phyloP scores from a whole-genome alignment of 2,113 vertebrate species.

The Microtus richardsoni region DNA sequence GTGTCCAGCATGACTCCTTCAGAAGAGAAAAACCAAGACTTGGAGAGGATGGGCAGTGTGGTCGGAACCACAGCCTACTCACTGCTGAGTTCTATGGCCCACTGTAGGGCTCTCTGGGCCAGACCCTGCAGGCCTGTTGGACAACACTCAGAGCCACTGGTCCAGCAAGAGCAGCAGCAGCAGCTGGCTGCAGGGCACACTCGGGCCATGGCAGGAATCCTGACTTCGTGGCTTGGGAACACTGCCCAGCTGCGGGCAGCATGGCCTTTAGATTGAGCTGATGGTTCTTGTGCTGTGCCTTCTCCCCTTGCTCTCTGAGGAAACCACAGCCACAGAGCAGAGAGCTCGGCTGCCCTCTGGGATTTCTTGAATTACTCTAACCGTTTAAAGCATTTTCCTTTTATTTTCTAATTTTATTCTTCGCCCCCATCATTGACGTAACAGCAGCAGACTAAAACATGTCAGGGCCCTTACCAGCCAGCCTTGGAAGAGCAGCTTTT shows the following conservation, averaged over 20 bases:
- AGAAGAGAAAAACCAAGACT: background rate
- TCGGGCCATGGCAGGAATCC: background rate
- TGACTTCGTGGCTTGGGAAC: background rate
- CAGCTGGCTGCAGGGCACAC: background rate
- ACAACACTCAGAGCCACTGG: background rate
- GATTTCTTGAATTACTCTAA: constrained; percentile 67
- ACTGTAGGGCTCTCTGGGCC: background rate
- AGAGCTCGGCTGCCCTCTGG: constrained; percentile 19
- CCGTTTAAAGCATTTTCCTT: constrained; percentile 39
- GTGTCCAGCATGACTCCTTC: background rate
- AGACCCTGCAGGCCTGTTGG: background rate
- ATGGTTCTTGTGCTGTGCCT: background rate
- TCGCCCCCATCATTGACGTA: background rate
- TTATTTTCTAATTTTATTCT: constrained; percentile 53
- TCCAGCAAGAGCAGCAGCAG: background rate
- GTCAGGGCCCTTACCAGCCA: background rate
- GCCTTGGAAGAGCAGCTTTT: background rate
- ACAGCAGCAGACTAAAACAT: background rate
- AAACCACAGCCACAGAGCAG: constrained; percentile 39
- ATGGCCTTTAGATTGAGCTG: constrained; percentile 2
- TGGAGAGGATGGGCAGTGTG: background rate
- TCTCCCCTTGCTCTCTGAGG: background rate
- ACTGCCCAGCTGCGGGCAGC: background rate
- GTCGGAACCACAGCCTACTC: background rate
- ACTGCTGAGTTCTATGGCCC: background rate